Base-by-base conservation (phyloP, 2,797 vertebrate species). In the Gymnoscopelus braueri region DNA sequence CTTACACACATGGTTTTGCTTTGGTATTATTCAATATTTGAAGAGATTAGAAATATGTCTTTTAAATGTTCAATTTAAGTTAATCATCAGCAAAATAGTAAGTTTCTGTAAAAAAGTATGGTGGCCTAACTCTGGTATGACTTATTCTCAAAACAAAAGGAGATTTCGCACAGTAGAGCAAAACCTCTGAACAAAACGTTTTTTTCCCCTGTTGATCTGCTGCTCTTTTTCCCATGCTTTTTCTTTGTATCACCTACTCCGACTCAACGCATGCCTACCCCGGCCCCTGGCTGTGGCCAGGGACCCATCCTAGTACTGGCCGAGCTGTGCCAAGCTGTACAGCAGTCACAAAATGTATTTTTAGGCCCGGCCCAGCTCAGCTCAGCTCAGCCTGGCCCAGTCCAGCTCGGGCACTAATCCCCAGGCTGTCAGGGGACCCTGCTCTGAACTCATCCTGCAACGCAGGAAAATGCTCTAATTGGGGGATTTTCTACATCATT, bases 401-500 rank as follows among this genome's bases (percentile, higher is more conserved):
- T n/a, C 58, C 10, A 10, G 77, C 66, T 74, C 53, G 66, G 77
- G 85, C 88, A 76, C 85, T 94, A 94, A 94, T 94, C 94, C 91
- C 76, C 13, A 19, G 85, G 74, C 87, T 93, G 91, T 93, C 92
- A 92, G 89, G 88, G 88, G 85, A 91, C 88, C 91, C 82, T 48
- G 75, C 83, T 81, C 91, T 94, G 93, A 94, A 94, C 93, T 93
- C 91, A 93, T 93, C 92, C 91, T 91, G 89, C 83, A 90, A 91
- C 88, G 88, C 89, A 91, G 90, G 92, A 92, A 93, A 94, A 93
- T 75, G 89, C 90, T 92, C 91, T 95, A 95, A 94, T 94, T 95
- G 93, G 94, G 90, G 93, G 93, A 94, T 95, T 95, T 95, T 94
- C 92, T 89, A 86, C 92, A 92, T 94, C 92, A 94, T 94, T 94